These are phyloP conservation scores for Cherax destructor DNA, from an alignment of 1,140 invertebrate genomes.

Conservation along the genomic window DNA sequence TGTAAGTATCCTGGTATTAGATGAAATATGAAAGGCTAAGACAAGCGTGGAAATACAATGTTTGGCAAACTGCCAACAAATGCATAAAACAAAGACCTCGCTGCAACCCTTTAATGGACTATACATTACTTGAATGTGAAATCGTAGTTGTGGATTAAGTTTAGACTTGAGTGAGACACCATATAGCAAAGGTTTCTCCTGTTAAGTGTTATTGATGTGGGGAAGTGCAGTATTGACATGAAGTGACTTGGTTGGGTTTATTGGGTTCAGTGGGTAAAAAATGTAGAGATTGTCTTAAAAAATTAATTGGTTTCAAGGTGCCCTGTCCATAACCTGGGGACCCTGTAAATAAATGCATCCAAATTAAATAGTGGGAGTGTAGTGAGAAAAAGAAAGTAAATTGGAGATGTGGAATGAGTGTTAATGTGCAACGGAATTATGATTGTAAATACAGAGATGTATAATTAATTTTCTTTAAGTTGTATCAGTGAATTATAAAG, in stretches of 20 bases:
- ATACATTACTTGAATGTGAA: no score
- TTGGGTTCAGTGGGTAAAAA: background rate
- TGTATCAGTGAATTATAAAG: background rate
- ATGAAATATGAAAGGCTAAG: background rate
- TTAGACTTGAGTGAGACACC: no score
- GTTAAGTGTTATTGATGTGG: no score
- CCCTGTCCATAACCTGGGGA: background rate
- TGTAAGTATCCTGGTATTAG: background rate
- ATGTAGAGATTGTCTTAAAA: background rate
- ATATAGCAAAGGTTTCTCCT: no score
- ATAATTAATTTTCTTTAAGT: background rate
- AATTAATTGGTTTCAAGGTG: no score
- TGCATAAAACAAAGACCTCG: no score
- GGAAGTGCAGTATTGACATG: background rate
- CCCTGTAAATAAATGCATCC: background rate
- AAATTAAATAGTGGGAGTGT: background rate
- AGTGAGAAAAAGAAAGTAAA: background rate
- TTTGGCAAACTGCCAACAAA: no score
- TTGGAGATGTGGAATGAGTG: background rate
- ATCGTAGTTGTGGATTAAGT: no score
- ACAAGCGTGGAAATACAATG: background rate
- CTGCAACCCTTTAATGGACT: no score
- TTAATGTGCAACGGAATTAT: background rate
- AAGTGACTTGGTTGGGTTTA: background rate
- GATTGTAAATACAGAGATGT: background rate